Evolutionary conservation across 37 sponge, comb jelly and placozoan genomes (phyloP).

Genomic region (Crambe crambe): DNA sequence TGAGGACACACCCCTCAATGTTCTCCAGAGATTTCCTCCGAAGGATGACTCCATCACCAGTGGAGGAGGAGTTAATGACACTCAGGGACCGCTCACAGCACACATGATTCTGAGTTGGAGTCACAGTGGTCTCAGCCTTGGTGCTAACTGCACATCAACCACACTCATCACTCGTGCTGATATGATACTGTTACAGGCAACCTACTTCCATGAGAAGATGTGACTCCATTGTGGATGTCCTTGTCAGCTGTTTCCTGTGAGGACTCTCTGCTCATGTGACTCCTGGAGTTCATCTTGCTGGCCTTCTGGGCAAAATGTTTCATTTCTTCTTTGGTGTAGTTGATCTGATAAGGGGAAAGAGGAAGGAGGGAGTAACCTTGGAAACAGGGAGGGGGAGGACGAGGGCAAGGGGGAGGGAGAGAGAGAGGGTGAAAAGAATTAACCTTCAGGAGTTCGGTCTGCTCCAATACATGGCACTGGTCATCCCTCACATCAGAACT

Average conservation of each 20-base stretch:
- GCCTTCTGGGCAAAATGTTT: constrained; percentile 49
- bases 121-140: constrained; percentile 13
- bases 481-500: constrained; percentile 28
- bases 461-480: constrained; percentile 50
- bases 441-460: constrained; percentile 59
- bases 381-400: background rate
- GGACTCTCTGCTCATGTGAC: background rate
- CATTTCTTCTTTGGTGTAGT: constrained; percentile 57
- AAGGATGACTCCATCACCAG: background rate
- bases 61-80: background rate
- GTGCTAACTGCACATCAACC: constrained; percentile 16
- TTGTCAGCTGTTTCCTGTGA: background rate
- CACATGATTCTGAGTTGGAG: constrained; percentile 4
- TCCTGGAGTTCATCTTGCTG: constrained; percentile 22
- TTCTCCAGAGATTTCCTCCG: background rate
- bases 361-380: background rate
- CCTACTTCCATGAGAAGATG: constrained; percentile 16
- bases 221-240: constrained; percentile 15
- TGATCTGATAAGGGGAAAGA: constrained; percentile 19
- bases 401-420: background rate
- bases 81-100: background rate
- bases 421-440: background rate
- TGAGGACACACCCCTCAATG: background rate
- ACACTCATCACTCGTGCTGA: too few species aligned
- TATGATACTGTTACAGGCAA: too few species aligned